These are phyloP conservation scores for Biston betularia DNA, from an alignment of 2,888 invertebrate species.

Conservation along the genomic window DNA sequence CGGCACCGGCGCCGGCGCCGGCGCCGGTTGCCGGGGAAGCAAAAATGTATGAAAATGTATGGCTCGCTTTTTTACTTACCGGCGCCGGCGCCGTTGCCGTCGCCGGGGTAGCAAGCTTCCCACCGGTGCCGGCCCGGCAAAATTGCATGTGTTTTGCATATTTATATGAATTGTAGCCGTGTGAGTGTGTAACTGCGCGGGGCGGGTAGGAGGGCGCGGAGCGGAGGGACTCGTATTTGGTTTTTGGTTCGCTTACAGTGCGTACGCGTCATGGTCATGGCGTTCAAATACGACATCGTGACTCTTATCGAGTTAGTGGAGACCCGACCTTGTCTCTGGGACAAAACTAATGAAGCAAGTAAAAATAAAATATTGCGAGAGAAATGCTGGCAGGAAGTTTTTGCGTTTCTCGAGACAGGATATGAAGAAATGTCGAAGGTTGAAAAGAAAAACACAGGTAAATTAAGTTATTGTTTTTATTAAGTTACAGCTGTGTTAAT, in stretches of 20 bases:
- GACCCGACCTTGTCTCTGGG: slow-evolving; percentile 18
- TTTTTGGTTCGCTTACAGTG: not conserved
- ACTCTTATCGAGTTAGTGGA: slow-evolving; percentile 21
- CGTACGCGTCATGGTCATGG: slow-evolving; percentile 9
- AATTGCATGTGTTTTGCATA: not conserved
- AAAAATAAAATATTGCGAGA: slow-evolving; percentile 30
- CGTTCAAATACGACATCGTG: slow-evolving; percentile 25
- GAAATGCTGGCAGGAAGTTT: slow-evolving; percentile 27
- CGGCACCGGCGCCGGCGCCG: too few relatives aligned
- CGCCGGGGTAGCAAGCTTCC: slow-evolving; percentile 2
- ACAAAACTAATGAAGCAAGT: slow-evolving; percentile 28
- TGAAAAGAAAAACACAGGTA: slow-evolving; percentile 17
- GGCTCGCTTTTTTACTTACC: not conserved
- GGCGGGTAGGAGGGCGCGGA: too few relatives aligned
- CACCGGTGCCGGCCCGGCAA: slow-evolving; percentile 1
- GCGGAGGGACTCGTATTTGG: not conserved
- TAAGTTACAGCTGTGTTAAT: slow-evolving; percentile 15
- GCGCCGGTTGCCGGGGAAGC: too few relatives aligned
- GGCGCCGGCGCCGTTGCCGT: not conserved
- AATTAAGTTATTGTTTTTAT: slow-evolving; percentile 16
- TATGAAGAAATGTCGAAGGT: slow-evolving; percentile 1
- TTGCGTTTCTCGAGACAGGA: slow-evolving; percentile 8
- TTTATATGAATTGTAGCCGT: not conserved
- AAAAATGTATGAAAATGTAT: not conserved
- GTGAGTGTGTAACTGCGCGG: not conserved